Evolutionary conservation across 1,140 invertebrate genomes (phyloP).

Genomic region (Galendromus occidentalis): DNA sequence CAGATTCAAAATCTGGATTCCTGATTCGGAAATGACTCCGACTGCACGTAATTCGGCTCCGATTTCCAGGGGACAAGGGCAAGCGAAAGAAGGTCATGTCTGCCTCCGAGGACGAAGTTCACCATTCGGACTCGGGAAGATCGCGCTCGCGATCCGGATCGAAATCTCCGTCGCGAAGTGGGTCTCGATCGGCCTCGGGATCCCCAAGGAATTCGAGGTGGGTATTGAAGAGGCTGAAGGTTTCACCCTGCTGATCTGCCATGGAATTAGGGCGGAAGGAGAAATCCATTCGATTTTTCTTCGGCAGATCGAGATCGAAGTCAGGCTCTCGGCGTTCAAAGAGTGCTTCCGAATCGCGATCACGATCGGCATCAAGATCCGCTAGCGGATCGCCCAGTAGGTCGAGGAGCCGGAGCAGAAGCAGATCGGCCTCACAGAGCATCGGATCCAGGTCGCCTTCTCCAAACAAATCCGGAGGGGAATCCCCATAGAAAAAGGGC

Average conservation of each 20-base stretch:
- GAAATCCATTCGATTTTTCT: no score
- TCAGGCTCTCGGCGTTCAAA: no score
- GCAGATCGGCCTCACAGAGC: background rate
- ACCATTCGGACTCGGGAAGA: background rate
- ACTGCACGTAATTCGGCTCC: background rate
- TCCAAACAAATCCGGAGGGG: background rate
- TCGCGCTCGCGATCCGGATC: background rate
- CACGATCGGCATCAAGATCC: conserved; percentile 6
- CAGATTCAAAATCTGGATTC: no score
- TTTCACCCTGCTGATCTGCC: no score
- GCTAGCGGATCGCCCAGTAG: background rate
- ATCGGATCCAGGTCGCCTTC: conserved; percentile 1
- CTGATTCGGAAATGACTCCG: conserved; percentile 10
- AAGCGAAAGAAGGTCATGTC: background rate
- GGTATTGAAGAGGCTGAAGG: no score
- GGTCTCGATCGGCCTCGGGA: no score
- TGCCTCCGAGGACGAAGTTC: conserved; percentile 2
- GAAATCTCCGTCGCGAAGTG: background rate
- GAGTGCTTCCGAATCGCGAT: background rate
- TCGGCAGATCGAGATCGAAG: no score
- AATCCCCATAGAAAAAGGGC: background rate
- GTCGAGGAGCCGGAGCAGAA: background rate
- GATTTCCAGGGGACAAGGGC: background rate
- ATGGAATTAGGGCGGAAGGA: no score
- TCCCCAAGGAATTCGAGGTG: no score